Evolutionary conservation across 2,113 vertebrate genomes (phyloP), one percentile per base, ranked within the genome.

Genomic region (Zapus hudsonius): DNA sequence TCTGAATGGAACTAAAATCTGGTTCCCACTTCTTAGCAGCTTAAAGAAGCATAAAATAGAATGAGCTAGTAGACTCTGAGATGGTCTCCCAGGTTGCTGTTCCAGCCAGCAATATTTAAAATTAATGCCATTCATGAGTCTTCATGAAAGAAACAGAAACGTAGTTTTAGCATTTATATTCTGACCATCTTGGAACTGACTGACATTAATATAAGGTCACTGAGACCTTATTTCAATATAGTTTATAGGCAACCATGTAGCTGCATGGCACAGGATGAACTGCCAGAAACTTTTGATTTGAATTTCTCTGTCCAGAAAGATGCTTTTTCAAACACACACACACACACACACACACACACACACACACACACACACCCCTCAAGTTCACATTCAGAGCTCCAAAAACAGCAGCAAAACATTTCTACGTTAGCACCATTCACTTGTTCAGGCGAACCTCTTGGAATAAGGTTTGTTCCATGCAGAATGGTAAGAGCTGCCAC

Each of bases 401-500:
- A 67, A 47, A 70, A 52, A 23, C 85, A 42, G 29, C 63, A 78
- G 63, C 84, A 15, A 94, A 91, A 90, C 15, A 10, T 55, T 76
- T 94, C 89, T 70, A 84, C 67, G 72, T n/a, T 69, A 70, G 79
- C 19, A 38, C 8, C 63, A 42, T 92, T 80, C 61, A 33, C 81
- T 89, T 89, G 16, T 31, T 82, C 84, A n/a, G 36, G 70, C n/a
- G 94, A 92, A 86, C 72, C 76, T 90, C 83, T 92, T 66, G 22
- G 67, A 81, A 76, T 33, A 64, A 76, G 33, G 16, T 75, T 92
- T 44, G 27, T n/a, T 90, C 55, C 64, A 67, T 55, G 19, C 47
- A 81, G 90, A 88, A 90, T 84, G 79, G 33, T 80, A 63, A 87
- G 91, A 93, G 86, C 75, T 57, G 91, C 89, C 72, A 59, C 84